Conservation (phyloP, 2,888 invertebrate species). For the Cinara cedri region DNA sequence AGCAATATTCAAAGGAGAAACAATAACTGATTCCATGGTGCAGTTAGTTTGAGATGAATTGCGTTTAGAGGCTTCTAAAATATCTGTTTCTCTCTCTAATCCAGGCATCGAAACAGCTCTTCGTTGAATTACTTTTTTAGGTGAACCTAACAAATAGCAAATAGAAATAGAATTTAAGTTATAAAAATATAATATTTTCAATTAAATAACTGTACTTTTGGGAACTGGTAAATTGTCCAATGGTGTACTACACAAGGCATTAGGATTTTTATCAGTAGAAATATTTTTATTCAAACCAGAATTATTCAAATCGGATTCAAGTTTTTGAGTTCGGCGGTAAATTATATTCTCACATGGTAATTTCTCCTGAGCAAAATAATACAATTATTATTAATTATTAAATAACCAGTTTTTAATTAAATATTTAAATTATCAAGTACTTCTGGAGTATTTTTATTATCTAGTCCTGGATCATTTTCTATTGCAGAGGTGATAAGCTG, state of each 20-base stretch:
- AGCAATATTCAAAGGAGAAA: slow-evolving; percentile 20
- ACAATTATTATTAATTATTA: background rate
- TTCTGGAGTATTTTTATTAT: slow-evolving; percentile 64
- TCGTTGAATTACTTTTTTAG: slow-evolving; percentile 63
- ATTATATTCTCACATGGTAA: slow-evolving; percentile 52
- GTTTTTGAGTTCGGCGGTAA: slow-evolving; percentile 48
- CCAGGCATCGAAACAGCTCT: slow-evolving; percentile 65
- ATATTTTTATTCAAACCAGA: slow-evolving; percentile 60
- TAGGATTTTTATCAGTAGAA: slow-evolving; percentile 70
- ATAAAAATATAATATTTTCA: background rate
- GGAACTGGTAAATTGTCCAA: slow-evolving; percentile 47
- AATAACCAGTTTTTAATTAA: background rate
- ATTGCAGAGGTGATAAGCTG: slow-evolving; percentile 61
- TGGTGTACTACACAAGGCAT: slow-evolving; percentile 66
- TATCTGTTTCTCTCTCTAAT: slow-evolving; percentile 60
- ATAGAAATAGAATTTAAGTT: slow-evolving; percentile 16
- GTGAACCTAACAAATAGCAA: slow-evolving; percentile 62
- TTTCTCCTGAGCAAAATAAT: slow-evolving; percentile 26
- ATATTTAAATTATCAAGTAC: background rate
- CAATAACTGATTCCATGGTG: slow-evolving; percentile 14
- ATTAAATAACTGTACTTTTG: slow-evolving; percentile 39
- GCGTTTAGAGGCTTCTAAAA: slow-evolving; percentile 37
- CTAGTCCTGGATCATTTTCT: slow-evolving; percentile 70
- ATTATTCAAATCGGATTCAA: slow-evolving; percentile 53
- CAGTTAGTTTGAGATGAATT: slow-evolving; percentile 54